Evolutionary conservation across 1,140 invertebrate genomes (phyloP).

Genomic region (Agrypnia vestita): DNA sequence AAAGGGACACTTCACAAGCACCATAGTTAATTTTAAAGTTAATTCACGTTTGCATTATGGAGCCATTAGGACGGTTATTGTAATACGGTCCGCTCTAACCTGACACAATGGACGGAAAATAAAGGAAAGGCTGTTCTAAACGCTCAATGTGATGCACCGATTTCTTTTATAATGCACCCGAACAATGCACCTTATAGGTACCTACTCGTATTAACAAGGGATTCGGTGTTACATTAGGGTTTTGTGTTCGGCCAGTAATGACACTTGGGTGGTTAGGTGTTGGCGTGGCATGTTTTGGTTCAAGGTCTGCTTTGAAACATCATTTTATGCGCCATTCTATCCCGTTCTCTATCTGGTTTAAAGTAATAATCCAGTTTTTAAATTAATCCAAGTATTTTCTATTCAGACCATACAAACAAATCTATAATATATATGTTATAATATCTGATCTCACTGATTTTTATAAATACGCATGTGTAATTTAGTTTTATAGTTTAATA

Average conservation of each 20-base stretch:
- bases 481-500: too few species aligned
- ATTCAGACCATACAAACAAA: too few species aligned
- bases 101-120: constrained; percentile 31
- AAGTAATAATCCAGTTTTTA: too few species aligned
- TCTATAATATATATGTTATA: too few species aligned
- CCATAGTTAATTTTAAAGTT: constrained; percentile 10
- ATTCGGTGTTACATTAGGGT: constrained; percentile 46
- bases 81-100: not conserved
- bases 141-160: constrained; percentile 32
- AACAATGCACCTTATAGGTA: constrained; percentile 48
- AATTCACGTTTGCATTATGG: constrained; percentile 56
- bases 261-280: constrained; percentile 5
- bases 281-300: not conserved
- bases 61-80: constrained; percentile 54
- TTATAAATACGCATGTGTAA: too few species aligned
- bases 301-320: not conserved
- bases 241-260: not conserved
- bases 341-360: too few species aligned
- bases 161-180: constrained; percentile 46
- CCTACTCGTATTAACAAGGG: constrained; percentile 25
- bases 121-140: constrained; percentile 30
- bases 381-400: too few species aligned
- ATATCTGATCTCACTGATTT: too few species aligned
- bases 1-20: not conserved
- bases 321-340: too few species aligned